These are phyloP conservation scores for Abscondita cerata DNA, from an alignment of 2,888 invertebrate genomes.

Conservation along the genomic window DNA sequence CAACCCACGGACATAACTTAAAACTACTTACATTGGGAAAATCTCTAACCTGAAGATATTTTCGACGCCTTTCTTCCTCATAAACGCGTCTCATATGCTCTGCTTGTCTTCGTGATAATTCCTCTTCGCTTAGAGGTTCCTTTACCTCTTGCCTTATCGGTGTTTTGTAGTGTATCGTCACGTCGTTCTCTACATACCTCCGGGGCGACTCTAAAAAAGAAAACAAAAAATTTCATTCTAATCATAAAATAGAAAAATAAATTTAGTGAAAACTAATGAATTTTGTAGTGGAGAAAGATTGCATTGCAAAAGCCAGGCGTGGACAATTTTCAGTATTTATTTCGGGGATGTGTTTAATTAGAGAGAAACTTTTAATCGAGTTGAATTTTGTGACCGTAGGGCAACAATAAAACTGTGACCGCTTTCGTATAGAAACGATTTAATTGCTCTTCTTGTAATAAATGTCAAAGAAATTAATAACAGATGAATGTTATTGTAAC, in stretches of 20 bases:
- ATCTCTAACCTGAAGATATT: constrained; percentile 79
- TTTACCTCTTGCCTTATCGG: constrained; percentile 89
- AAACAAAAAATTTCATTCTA: constrained; percentile 12
- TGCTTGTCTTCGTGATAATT: constrained; percentile 85
- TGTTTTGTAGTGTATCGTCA: constrained; percentile 91
- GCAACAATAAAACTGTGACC: no score
- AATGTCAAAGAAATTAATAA: no score
- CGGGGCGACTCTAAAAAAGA: constrained; percentile 77
- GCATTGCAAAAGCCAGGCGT: no score
- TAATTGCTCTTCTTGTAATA: no score
- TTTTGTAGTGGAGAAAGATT: no score
- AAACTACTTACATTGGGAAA: constrained; percentile 44
- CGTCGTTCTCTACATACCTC: constrained; percentile 90
- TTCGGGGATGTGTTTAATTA: no score
- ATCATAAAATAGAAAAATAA: not conserved
- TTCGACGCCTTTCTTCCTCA: constrained; percentile 86
- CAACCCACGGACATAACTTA: constrained; percentile 3
- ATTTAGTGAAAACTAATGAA: not conserved
- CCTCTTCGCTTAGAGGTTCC: constrained; percentile 86
- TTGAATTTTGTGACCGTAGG: no score
- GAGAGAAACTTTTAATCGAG: no score
- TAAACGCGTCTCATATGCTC: constrained; percentile 91
- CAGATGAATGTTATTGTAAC: no score
- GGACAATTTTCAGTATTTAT: no score
- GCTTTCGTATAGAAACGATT: no score